Evolutionary conservation across 2,797 vertebrate genomes (phyloP), one percentile per base, ranked within the genome.

Genomic region (Acipenser oxyrinchus): DNA sequence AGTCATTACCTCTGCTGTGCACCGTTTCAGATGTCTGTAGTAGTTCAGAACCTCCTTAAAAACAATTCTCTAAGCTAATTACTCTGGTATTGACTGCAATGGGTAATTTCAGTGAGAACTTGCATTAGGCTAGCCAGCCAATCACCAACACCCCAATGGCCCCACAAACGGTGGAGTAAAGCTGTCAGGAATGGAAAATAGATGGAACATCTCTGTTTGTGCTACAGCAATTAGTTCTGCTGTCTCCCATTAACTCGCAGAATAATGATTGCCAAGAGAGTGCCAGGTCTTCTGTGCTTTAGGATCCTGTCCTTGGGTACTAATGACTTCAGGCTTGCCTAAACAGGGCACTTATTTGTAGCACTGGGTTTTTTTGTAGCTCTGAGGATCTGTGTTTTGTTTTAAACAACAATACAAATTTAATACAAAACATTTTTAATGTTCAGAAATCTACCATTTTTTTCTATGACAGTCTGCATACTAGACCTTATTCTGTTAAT

Each of bases 161-260:
- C 15, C 15, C 12, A 11, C 55, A 8, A 11, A 13, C 6, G 2
- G 55, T n/a, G 23, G 23, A 63, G 51, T 37, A 62, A 52, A 62
- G 48, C 8, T 13, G 50, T 53, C 50, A 52, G 37, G 50, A 15
- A 10, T 68, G 18, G 61, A 60, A 68, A 63, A 51, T 62, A 52
- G 62, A 53, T 53, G 51, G 18, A 12, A 52, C 18, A 48, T 52
- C 48, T 67, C 23, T 13, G 60, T 62, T 23, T 1, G 10, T 51
- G 7, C 50, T 62, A 18, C 53, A 52, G 57, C 18, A 51, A 62
- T 67, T 62, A 53, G 60, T 62, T 68, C 51, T 62, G 60, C 66
- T 52, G 58, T 62, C 48, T 63, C 13, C 53, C 48, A 51, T 60
- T 52, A 62, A 48, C n/a, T 48, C 48, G 23, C 53, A 11, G 15